Base-by-base conservation (phyloP, 1,140 invertebrate species). In the Pentalonia nigronervosa region DNA sequence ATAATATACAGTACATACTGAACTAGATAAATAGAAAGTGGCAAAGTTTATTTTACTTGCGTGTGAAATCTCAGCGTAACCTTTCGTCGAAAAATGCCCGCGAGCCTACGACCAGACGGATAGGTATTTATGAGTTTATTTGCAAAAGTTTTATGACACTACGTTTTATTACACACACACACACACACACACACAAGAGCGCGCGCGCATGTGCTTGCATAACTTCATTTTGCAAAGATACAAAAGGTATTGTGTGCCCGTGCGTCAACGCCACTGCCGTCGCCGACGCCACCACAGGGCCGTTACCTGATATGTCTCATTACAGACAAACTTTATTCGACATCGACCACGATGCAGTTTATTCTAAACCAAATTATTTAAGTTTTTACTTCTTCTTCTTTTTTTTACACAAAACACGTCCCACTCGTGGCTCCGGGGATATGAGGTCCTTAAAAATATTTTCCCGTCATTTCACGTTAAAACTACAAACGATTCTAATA, bases 401-500 rank as follows among this genome's bases (percentile, higher is more conserved):
- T 14, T 36, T 36, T 89, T 25, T 36, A 9, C 48, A 25, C 30
- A n/a, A 53, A 89, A 89, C 88, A n/a, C 87, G 45, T 48, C 50
- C 20, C 45, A 36, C 34, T 25, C 34, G 14, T 76, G 60, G 60
- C 60, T 76, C 34, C 25, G 17, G 34, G 36, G 88, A 25, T 17
- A 8, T 45, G 30, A 56, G 53, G 53, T 60, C 89, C 89, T 90
- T 90, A 90, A 67, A 90, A 90, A 90, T 90, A 36, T 90, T 67
- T 50, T 45, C 21, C 23, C 89, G 11, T 45, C 36, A 48, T 67
- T 90, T 67, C 36, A 21, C 53, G 14, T 90, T 90, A 41, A 45
- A 67, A 90, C 89, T 90, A 90, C 89, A 90, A 90, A 90, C 56
- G 56, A 90, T 90, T 36, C 36, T 90, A 45, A 60, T 56, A 90